Evolutionary conservation across 2,113 vertebrate species (phyloP).

Genomic region (Oncorhynchus clarkii): DNA sequence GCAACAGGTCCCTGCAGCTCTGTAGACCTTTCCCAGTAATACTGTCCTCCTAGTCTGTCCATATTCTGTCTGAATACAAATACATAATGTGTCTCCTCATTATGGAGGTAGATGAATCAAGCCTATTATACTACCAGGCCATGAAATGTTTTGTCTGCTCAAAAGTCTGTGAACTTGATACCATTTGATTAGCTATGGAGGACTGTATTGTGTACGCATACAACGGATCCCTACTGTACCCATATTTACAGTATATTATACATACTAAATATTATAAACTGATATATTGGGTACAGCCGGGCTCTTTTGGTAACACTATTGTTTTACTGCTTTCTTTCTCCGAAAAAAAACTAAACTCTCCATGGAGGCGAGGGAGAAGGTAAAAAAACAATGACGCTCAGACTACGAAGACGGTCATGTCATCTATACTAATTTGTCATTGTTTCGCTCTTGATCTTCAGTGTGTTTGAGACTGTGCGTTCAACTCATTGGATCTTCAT

Average conservation of each 20-base stretch:
- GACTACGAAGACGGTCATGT: conserved; percentile 38
- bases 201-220: conserved; percentile 50
- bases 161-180: neutral
- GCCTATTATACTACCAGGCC: neutral
- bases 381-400: conserved; percentile 67
- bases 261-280: conserved; percentile 13
- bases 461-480: conserved; percentile 45
- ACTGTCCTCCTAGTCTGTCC: conserved; percentile 47
- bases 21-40: conserved; percentile 43
- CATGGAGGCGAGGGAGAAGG: conserved; percentile 80
- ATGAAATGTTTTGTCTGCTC: neutral
- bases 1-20: conserved; percentile 47
- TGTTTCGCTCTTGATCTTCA: conserved; percentile 28
- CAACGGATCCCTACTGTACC: conserved; percentile 69
- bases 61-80: neutral
- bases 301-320: conserved; percentile 63
- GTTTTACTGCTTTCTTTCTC: conserved; percentile 71
- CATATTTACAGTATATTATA: conserved; percentile 40
- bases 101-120: neutral
- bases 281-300: conserved; percentile 53
- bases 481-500: conserved; percentile 7
- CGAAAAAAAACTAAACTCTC: conserved; percentile 75
- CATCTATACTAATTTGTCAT: conserved; percentile 62
- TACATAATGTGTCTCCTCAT: neutral
- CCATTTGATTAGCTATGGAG: conserved; percentile 38